Base-by-base conservation (phyloP, 2,888 invertebrate species). In the Rotaria socialis region DNA sequence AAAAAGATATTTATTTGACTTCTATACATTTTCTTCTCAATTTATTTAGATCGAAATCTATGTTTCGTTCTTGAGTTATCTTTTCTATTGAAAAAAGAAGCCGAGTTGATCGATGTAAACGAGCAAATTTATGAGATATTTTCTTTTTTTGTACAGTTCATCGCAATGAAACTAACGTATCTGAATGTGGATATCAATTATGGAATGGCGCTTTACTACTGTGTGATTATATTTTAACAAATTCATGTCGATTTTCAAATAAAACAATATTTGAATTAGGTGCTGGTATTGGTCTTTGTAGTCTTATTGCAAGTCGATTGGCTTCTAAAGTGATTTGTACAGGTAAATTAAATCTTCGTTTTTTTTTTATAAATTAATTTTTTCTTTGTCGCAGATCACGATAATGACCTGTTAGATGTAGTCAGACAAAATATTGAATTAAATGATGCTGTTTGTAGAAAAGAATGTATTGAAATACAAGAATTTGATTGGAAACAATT, bases 121-220 rank as follows among this genome's bases (percentile, higher is more conserved):
- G 7, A 47, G 52, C 14, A 3, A 52, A 52, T 3, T 16, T 52
- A 52, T 16, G 19, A 22, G 5, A 55, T 55, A 55, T 55, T 8
- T 55, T 22, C 22, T 22, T 55, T 55, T 67, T 16, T 67, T 80
- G 1, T n/a, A n/a, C 47, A 80, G 80, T 80, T 80, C 80, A 80
- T 80, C 80, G 80, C 2, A 47, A 80, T 47, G 24, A 47, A 80
- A 80, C 80, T 14, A 47, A 43, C 35, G 8, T 80, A 11, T 14
- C 22, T 47, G 41, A 80, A 80, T 80, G 80, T 80, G 80, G 80
- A 80, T 80, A 47, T 80, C 80, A 80, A 80, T 80, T 80, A n/a
- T 80, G 80, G 80, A 80, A 80, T 47, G 80, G 80, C 47, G 1
- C 24, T 3, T n/a, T 80, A 24, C 47, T 80, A n/a, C n/a, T 80